Evolutionary conservation across 2,888 invertebrate genomes (phyloP), one percentile per base, ranked within the genome.

Genomic region (Caenorhabditis auriculariae): DNA sequence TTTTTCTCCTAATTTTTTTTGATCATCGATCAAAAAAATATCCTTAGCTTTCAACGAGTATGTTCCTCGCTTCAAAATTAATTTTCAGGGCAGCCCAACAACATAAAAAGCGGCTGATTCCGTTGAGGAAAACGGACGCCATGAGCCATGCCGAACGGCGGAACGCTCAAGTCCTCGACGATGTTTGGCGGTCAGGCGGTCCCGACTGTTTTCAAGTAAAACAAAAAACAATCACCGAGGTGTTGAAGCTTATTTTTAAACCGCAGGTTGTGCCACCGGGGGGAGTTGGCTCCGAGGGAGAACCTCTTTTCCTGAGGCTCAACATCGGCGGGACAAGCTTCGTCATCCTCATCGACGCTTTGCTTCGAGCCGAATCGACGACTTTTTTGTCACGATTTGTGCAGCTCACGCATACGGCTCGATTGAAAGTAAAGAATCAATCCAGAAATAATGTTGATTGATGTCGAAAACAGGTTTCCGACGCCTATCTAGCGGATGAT

Each of bases 61-160:
- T n/a, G n/a, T n/a, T n/a, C n/a, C n/a, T n/a, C n/a, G n/a, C n/a
- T n/a, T n/a, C n/a, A n/a, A n/a, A 26, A 6, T n/a, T n/a, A 4
- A 1, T 48, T 44, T 73, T 49, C 59, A 74, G 74, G 59, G 79
- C 79, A 44, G 76, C 79, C 48, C 77, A 78, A 61, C 79, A 80
- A 57, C 80, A 79, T 72, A 78, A 77, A 56, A 79, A 79, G 67
- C 75, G 79, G 66, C 67, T 80, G 60, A 65, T 76, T 50, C 77
- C 77, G 72, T 59, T 79, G 60, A 69, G 77, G 37, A 78, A 72
- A 61, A 79, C 79, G 29, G 79, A 79, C 64, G 78, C 79, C n/a
- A 79, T 79, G 79, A 55, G 64, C 29, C 60, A 65, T 41, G 79
- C 79, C 45, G 79, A 80, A 41, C 66, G 79, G 35, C 60, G 62